Evolutionary conservation across 2,797 vertebrate genomes (phyloP).

Genomic region (Amphiprion clarkii): DNA sequence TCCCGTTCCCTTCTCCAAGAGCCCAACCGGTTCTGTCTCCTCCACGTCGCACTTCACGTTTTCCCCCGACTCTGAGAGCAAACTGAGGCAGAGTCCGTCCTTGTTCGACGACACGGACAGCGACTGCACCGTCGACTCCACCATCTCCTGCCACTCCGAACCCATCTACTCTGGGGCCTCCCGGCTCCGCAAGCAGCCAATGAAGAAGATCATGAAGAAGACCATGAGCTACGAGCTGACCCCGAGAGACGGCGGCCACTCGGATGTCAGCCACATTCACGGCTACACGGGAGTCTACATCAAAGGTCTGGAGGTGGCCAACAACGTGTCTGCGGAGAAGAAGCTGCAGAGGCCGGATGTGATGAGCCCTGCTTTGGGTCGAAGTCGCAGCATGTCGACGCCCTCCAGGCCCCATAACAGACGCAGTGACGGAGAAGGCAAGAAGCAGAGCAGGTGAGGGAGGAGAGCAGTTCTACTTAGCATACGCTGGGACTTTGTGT

Average conservation of each 20-base stretch:
- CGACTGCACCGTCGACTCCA: slow-evolving; percentile 85
- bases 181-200: slow-evolving; percentile 85
- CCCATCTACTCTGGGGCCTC: slow-evolving; percentile 76
- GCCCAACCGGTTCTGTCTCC: slow-evolving; percentile 60
- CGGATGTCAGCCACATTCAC: slow-evolving; percentile 75
- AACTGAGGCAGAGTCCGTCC: slow-evolving; percentile 71
- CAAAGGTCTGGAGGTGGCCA: slow-evolving; percentile 88
- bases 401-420: slow-evolving; percentile 77
- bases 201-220: slow-evolving; percentile 92
- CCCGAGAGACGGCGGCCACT: slow-evolving; percentile 62
- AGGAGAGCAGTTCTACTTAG: background rate
- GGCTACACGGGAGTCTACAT: slow-evolving; percentile 88
- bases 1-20: slow-evolving; percentile 69
- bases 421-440: slow-evolving; percentile 74
- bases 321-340: slow-evolving; percentile 83
- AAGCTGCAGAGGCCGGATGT: slow-evolving; percentile 81
- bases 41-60: slow-evolving; percentile 76
- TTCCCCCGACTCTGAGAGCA: slow-evolving; percentile 63
- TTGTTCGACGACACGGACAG: slow-evolving; percentile 85
- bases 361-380: slow-evolving; percentile 78
- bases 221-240: slow-evolving; percentile 83
- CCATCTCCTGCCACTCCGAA: slow-evolving; percentile 83
- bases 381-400: slow-evolving; percentile 87
- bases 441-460: slow-evolving; percentile 85
- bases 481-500: background rate